Evolutionary conservation across 2,797 vertebrate species (phyloP).

Genomic region (Anguilla obscura): DNA sequence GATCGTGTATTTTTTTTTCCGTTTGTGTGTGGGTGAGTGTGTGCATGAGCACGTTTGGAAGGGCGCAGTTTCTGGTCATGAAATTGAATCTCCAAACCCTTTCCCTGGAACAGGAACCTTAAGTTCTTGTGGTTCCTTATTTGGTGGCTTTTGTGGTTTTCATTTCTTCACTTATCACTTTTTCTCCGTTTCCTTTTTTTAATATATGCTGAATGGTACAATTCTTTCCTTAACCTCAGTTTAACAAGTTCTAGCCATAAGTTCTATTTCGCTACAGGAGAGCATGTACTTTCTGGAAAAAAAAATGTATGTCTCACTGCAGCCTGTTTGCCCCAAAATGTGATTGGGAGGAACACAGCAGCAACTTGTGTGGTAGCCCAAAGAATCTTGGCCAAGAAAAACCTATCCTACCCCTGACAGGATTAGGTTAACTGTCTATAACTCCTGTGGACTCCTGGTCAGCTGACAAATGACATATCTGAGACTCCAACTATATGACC

Average conservation of each 20-base stretch:
- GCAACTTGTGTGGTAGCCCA: too few relatives aligned
- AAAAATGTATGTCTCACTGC: too few relatives aligned
- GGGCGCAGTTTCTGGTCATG: neutral
- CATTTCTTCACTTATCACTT: neutral
- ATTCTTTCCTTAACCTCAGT: neutral
- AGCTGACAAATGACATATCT: neutral
- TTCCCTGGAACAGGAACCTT: neutral
- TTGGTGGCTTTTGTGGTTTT: constrained; percentile 3
- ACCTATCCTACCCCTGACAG: neutral
- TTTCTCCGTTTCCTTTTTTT: neutral
- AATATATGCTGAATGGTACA: neutral
- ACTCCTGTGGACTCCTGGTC: neutral
- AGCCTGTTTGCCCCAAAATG: too few relatives aligned
- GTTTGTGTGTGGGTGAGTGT: neutral
- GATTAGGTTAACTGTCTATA: neutral
- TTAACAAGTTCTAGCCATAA: neutral
- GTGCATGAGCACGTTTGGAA: neutral
- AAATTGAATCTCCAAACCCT: neutral
- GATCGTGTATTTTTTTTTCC: too few relatives aligned
- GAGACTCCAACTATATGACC: neutral
- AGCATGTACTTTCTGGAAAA: too few relatives aligned
- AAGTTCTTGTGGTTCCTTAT: neutral
- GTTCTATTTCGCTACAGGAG: neutral
- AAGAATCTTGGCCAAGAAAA: neutral
- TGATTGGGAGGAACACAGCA: too few relatives aligned